A percentile compares a stretch with the other conserved stretches of the same genome.
phyloP scores from a whole-genome alignment of 1,140 invertebrate genomes.

The Pissodes strobi region DNA sequence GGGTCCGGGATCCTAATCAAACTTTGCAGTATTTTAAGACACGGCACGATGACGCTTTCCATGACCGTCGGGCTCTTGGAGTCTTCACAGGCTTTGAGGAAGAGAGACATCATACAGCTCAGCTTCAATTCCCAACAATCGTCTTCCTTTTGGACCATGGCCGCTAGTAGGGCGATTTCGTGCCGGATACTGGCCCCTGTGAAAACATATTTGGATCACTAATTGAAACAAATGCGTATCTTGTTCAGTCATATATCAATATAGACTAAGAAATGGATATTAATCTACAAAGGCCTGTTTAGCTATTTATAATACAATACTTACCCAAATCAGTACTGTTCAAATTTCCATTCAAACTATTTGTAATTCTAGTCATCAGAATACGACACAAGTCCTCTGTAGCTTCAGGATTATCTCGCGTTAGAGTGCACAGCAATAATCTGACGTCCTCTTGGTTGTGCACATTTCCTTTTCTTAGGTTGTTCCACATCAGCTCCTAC shows the following conservation, averaged over 20 bases:
- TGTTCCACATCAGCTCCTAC: conserved; percentile 77
- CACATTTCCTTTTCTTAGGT: conserved; percentile 78
- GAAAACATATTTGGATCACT: too few relatives aligned
- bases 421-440: conserved; percentile 86
- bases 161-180: conserved; percentile 87
- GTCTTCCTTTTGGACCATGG: conserved; percentile 88
- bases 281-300: too few relatives aligned
- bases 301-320: too few relatives aligned
- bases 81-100: conserved; percentile 74
- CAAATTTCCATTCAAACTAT: conserved; percentile 67
- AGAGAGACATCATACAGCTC: conserved; percentile 85
- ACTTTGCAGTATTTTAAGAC: conserved; percentile 80
- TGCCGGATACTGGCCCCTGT: conserved; percentile 71
- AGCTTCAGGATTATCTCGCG: conserved; percentile 83
- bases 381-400: conserved; percentile 85
- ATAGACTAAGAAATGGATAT: too few relatives aligned
- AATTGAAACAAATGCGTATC: too few relatives aligned
- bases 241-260: too few relatives aligned
- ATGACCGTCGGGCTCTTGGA: conserved; percentile 74
- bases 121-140: conserved; percentile 94
- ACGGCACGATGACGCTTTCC: conserved; percentile 79
- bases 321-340: conserved; percentile 67
- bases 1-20: conserved; percentile 72
- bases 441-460: conserved; percentile 86
- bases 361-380: conserved; percentile 79